Conservation (phyloP, 2,113 vertebrate genomes). For the Cololabis saira region DNA sequence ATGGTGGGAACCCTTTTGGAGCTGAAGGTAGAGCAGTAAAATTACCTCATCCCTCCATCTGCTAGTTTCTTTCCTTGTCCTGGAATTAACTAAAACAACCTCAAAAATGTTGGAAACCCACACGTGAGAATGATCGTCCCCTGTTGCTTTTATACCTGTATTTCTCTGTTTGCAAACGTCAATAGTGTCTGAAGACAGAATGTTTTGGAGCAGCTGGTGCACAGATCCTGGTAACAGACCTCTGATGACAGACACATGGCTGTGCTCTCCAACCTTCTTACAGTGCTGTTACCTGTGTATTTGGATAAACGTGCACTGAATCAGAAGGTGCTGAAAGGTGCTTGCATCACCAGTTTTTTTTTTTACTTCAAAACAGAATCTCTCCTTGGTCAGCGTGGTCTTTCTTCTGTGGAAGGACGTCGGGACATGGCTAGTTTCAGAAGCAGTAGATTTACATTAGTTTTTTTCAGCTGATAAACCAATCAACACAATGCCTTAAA, state of each 20-base stretch:
- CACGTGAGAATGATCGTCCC: conserved; percentile 11
- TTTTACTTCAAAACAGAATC: conserved; percentile 21
- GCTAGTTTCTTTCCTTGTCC: background rate
- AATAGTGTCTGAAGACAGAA: conserved; percentile 34
- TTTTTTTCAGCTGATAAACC: conserved; percentile 69
- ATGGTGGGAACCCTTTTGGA: too few species aligned
- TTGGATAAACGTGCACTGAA: conserved; percentile 59
- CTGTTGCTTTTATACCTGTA: conserved; percentile 25
- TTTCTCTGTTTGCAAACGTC: conserved; percentile 41
- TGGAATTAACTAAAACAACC: conserved; percentile 1
- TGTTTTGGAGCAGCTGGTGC: conserved; percentile 59
- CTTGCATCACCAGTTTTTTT: conserved; percentile 58
- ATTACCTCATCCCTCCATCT: background rate
- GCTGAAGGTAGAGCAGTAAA: background rate
- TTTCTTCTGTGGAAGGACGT: conserved; percentile 17
- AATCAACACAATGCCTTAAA: conserved; percentile 59
- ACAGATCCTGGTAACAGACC: conserved; percentile 44
- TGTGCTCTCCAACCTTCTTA: conserved; percentile 29
- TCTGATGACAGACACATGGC: conserved; percentile 67
- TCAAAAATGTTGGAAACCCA: conserved; percentile 4
- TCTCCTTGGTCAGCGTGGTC: conserved; percentile 4
- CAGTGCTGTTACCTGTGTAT: conserved; percentile 46
- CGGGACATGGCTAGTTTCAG: conserved; percentile 61
- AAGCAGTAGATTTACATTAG: conserved; percentile 57
- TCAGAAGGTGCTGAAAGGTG: conserved; percentile 74